Percentiles rank a stretch among this genome's conserved stretches.
Conservation (phyloP, 2,888 invertebrate genomes). For the Cryptus viduatorius region DNA sequence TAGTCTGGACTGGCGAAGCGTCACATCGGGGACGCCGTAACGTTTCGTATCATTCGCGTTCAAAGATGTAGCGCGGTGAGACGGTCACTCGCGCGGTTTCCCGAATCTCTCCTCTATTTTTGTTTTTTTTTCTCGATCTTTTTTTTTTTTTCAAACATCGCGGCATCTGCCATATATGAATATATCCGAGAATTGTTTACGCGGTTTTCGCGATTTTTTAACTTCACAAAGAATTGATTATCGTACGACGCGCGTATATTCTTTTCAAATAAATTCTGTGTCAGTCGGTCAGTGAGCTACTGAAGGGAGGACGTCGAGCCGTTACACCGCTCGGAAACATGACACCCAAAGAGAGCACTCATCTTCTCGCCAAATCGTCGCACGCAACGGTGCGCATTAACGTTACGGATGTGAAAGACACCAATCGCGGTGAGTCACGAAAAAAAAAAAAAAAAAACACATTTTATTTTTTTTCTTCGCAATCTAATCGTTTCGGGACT, state of each 20-base stretch:
- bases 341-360: constrained; percentile 72
- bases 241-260: background rate
- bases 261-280: constrained; percentile 45
- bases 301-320: constrained; percentile 43
- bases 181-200: background rate
- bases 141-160: background rate
- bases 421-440: constrained; percentile 45
- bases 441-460: background rate
- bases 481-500: constrained; percentile 18
- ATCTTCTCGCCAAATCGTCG: constrained; percentile 67
- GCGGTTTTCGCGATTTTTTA: background rate
- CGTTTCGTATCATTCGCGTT: constrained; percentile 38
- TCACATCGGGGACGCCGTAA: background rate
- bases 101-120: constrained; percentile 18
- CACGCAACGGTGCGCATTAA: constrained; percentile 63
- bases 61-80: constrained; percentile 53
- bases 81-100: background rate
- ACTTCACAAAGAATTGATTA: no score
- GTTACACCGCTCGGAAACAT: constrained; percentile 64
- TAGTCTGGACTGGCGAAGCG: background rate
- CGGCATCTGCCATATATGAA: background rate
- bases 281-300: constrained; percentile 57
- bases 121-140: constrained; percentile 1
- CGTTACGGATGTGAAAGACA: constrained; percentile 37
- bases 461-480: background rate